Evolutionary conservation across 2,888 invertebrate genomes (phyloP), one percentile per base, ranked within the genome.

Genomic region (Lottia scabra): DNA sequence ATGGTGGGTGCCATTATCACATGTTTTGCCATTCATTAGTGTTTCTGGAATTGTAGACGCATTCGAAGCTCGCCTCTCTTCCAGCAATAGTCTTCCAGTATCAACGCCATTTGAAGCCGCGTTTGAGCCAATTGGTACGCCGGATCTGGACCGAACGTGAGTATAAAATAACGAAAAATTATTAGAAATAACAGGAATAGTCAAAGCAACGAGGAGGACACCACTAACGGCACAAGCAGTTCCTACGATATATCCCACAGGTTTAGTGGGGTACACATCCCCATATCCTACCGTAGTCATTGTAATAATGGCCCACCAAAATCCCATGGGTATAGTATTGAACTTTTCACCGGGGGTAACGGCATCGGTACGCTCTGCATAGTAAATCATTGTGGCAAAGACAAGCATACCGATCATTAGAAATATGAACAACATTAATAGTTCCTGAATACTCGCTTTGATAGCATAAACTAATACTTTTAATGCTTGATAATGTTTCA

Each of bases 261-360:
- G 80, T 3, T 86, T 83, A 30, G 74, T 80, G 1, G 88, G 88
- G 70, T 79, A 83, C 13, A 87, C 83, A 75, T 88, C 88, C 12
- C 88, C 88, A 73, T 88, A 88, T 5, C 88, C 88, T 10, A 89
- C 87, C 0, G 88, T 89, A 62, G 88, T 88, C 87, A 89, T 88
- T 75, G 89, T 88, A 75, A 89, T 87, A 63, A 90, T 86, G 4
- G 89, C 89, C 89, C 89, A 91, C 90, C 90, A 91, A 76, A 90
- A 87, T 5, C 89, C 89, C 30, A 87, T 81, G 8, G 88, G 90
- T 72, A 90, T 90, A 43, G 88, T 89, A 48, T 80, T 82, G 79
- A 89, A 89, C 38, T 77, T 76, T 43, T 81, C 80, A 48, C 81
- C 80, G 2, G 81, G 81, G 38, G 75, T 82, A 8, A 78, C 71